Evolutionary conservation across 2,797 vertebrate genomes (phyloP).

Genomic region (Danio kyathit): DNA sequence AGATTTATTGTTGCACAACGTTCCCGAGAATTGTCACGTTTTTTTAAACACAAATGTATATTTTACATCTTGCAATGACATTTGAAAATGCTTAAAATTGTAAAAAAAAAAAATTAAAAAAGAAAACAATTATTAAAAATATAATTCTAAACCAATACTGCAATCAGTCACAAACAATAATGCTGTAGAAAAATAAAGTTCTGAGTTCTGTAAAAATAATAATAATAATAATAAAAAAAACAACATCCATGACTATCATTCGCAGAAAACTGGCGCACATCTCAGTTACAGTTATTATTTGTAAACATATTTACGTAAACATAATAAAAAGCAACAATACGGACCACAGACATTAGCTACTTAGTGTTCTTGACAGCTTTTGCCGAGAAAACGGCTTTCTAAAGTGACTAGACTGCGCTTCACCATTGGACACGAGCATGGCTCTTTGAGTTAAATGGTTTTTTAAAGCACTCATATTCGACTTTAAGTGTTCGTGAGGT

Average conservation of each 20-base stretch:
- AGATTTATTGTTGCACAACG: not conserved
- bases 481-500: conserved; percentile 12
- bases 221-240: not conserved
- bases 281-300: not conserved
- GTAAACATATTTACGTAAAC: conserved; percentile 5
- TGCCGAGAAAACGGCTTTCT: not conserved
- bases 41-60: not conserved
- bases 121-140: not conserved
- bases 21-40: not conserved
- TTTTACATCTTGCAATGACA: conserved; percentile 11
- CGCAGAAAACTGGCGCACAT: conserved; percentile 12
- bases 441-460: conserved; percentile 18
- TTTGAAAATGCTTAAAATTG: not conserved
- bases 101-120: conserved; percentile 14
- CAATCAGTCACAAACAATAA: conserved; percentile 8
- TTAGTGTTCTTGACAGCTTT: conserved; percentile 4
- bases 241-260: not conserved
- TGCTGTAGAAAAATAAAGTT: not conserved
- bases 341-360: not conserved
- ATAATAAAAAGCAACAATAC: not conserved
- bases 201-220: not conserved
- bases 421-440: not conserved
- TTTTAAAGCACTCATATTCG: conserved; percentile 36
- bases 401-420: not conserved
- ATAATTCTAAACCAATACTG: not conserved